Evolutionary conservation across 1,140 invertebrate genomes (phyloP).

Genomic region (Cryptotermes secundus): DNA sequence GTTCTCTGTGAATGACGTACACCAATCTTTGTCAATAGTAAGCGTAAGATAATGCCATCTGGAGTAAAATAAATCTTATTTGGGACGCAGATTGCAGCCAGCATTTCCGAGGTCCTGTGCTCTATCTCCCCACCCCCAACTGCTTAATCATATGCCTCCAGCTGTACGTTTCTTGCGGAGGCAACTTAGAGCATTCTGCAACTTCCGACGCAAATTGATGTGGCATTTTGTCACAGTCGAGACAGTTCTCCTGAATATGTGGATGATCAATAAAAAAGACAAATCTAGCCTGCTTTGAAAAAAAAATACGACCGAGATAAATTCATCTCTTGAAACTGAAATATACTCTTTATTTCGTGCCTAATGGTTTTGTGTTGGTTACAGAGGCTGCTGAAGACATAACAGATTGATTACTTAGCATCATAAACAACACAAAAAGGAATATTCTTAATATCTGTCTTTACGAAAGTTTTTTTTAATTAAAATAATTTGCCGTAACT

Average conservation of each 20-base stretch:
- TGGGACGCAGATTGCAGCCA: neutral
- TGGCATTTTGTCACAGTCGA: neutral
- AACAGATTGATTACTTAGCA: neutral
- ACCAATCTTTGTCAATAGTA: too few relatives aligned
- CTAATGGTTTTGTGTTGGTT: neutral
- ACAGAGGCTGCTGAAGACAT: neutral
- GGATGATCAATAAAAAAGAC: neutral
- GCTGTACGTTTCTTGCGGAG: neutral
- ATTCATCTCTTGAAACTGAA: neutral
- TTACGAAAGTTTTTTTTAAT: too few relatives aligned
- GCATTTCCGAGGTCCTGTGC: neutral
- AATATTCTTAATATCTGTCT: too few relatives aligned
- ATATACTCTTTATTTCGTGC: neutral
- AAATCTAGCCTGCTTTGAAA: neutral
- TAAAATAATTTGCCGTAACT: too few relatives aligned
- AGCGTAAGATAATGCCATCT: too few relatives aligned
- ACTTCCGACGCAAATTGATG: constrained; percentile 15
- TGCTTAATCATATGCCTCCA: neutral
- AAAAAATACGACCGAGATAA: neutral
- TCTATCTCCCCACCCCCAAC: neutral
- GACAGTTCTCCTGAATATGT: neutral
- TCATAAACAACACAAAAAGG: neutral
- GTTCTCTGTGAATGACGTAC: too few relatives aligned
- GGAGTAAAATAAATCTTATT: neutral
- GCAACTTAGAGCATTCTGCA: neutral